Percentiles rank a stretch among this genome's conserved stretches.
These are phyloP conservation scores for Tricholaema leucomelas DNA, from an alignment of 2,113 vertebrate species.

Conservation along the genomic window DNA sequence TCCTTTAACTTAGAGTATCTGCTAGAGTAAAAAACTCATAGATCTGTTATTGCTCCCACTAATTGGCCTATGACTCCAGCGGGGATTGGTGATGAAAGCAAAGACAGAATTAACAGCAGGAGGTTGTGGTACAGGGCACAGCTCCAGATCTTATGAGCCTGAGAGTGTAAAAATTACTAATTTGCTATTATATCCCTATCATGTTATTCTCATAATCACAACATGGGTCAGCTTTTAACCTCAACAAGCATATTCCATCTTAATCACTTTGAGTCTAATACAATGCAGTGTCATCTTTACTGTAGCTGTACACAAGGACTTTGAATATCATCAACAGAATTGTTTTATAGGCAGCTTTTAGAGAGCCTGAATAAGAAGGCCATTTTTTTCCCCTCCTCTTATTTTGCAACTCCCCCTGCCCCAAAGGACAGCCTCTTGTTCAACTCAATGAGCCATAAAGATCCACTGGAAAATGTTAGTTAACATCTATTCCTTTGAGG, in stretches of 20 bases:
- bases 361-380: background rate
- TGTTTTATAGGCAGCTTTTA: background rate
- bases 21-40: background rate
- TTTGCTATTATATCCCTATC: background rate
- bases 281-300: background rate
- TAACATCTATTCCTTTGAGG: background rate
- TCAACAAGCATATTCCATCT: background rate
- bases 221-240: background rate
- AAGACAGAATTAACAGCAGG: background rate
- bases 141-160: background rate
- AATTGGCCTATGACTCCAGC: background rate
- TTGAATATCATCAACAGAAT: background rate
- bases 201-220: slow-evolving; percentile 21
- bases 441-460: background rate
- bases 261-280: background rate
- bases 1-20: background rate
- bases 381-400: background rate
- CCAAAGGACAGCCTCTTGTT: background rate
- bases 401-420: background rate
- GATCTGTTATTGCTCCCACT: background rate
- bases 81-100: background rate
- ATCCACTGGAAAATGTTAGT: background rate
- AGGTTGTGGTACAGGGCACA: background rate
- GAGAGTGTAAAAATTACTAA: background rate
- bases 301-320: background rate